Conservation (phyloP, 2,888 invertebrate genomes). For the Nymphalis c-album region DNA sequence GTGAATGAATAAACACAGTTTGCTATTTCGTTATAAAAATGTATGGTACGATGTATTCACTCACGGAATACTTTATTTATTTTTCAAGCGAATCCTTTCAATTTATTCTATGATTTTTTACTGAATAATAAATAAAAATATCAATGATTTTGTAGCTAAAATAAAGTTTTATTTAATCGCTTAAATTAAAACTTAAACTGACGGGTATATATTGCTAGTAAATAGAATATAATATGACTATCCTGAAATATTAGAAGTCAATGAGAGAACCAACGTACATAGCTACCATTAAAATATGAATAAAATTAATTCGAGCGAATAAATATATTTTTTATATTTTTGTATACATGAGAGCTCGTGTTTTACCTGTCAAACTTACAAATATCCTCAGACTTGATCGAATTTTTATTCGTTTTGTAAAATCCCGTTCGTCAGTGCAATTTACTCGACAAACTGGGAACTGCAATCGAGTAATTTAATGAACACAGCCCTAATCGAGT, state of each 20-base stretch:
- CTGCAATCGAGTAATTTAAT: conserved; percentile 75
- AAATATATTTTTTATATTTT: background rate
- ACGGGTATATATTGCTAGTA: background rate
- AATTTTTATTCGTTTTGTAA: conserved; percentile 34
- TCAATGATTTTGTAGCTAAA: conserved; percentile 15
- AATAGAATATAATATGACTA: background rate
- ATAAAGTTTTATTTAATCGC: conserved; percentile 25
- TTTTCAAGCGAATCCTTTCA: conserved; percentile 17
- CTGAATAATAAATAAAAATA: conserved; percentile 25
- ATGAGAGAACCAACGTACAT: too few relatives aligned
- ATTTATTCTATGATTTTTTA: conserved; percentile 9
- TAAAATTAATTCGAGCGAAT: too few relatives aligned
- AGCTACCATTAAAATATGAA: too few relatives aligned
- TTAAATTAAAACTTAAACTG: conserved; percentile 10
- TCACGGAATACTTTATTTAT: conserved; percentile 5
- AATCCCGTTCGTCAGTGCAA: conserved; percentile 54
- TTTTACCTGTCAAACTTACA: conserved; percentile 26
- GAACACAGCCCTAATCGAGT: conserved; percentile 76
- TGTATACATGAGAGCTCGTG: conserved; percentile 7
- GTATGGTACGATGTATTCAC: conserved; percentile 7
- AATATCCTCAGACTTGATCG: conserved; percentile 25
- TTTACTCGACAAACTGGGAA: conserved; percentile 67
- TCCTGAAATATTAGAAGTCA: background rate
- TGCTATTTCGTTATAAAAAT: background rate
- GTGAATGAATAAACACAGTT: conserved; percentile 1